Evolutionary conservation across 2,113 vertebrate species (phyloP).

Genomic region (Rattus norvegicus): GRCr8 NC_086019.1:94172001-94172500

Average conservation of each 20-base stretch:
- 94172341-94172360: too few relatives aligned
- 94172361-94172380: too few relatives aligned
- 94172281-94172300: not conserved
- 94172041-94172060: not conserved
- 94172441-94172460: too few relatives aligned
- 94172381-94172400: too few relatives aligned
- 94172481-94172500: too few relatives aligned
- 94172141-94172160: constrained; percentile 21
- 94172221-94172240: not conserved
- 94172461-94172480: too few relatives aligned
- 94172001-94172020: not conserved
- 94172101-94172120: not conserved
- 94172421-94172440: too few relatives aligned
- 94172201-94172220: not conserved
- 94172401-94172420: too few relatives aligned
- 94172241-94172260: not conserved
- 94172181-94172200: not conserved
- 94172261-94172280: not conserved
- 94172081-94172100: not conserved
- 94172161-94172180: constrained; percentile 49
- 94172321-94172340: not conserved
- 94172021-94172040: not conserved
- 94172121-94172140: not conserved
- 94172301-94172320: not conserved
- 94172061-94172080: not conserved